phyloP scores from a whole-genome alignment of 2,888 invertebrate species.

The Steinernema hermaphroditum region DNA sequence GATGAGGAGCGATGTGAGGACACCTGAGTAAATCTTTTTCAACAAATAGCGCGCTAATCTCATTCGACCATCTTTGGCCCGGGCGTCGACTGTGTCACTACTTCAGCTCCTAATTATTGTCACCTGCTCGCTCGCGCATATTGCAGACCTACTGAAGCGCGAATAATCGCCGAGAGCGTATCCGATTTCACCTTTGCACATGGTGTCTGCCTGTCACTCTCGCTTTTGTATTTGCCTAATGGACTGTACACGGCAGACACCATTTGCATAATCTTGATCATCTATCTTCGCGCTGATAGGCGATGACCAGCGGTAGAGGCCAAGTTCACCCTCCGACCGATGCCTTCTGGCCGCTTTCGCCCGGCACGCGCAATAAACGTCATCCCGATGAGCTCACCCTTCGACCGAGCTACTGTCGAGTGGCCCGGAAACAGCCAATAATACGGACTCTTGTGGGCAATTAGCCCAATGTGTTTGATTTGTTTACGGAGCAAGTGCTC shows the following conservation, averaged over 20 bases:
- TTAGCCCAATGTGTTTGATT: constrained; percentile 27
- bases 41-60: constrained; percentile 23
- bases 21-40: constrained; percentile 23
- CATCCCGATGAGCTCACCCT: constrained; percentile 1
- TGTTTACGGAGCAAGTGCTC: constrained; percentile 20
- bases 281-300: constrained; percentile 18
- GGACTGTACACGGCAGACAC: constrained; percentile 29
- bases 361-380: constrained; percentile 23
- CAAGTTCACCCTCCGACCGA: background rate
- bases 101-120: constrained; percentile 29
- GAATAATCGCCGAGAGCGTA: constrained; percentile 30
- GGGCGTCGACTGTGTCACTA: constrained; percentile 8
- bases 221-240: constrained; percentile 26
- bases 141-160: constrained; percentile 28
- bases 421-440: constrained; percentile 21
- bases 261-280: constrained; percentile 28
- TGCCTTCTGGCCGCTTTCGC: constrained; percentile 21
- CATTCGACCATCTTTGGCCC: constrained; percentile 19
- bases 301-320: background rate
- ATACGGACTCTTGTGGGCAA: constrained; percentile 23
- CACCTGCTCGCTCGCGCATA: constrained; percentile 31
- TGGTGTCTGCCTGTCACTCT: constrained; percentile 20
- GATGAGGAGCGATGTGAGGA: background rate
- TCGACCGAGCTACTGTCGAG: background rate
- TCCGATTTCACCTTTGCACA: constrained; percentile 31